Conservation (phyloP, 2,113 vertebrate species). For the Hydropotes inermis region DNA sequence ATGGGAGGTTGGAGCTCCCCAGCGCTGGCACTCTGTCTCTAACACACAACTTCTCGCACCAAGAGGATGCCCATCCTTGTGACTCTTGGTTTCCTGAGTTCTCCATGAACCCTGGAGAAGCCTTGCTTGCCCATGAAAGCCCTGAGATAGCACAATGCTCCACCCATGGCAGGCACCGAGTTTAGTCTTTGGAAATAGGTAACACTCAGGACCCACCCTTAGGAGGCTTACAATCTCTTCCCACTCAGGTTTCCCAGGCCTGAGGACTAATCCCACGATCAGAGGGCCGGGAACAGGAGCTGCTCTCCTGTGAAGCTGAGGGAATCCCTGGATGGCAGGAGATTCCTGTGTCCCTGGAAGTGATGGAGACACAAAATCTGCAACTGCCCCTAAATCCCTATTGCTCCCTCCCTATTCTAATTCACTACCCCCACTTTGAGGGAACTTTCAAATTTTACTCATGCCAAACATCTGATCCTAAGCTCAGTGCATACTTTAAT, state of each 20-base stretch:
- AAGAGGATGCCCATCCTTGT: rapidly evolving
- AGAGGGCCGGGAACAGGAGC: rapidly evolving
- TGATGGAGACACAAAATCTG: neutral
- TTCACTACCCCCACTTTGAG: neutral
- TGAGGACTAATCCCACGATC: too few species aligned
- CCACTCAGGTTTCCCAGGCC: neutral
- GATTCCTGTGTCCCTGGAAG: neutral
- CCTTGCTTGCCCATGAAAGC: neutral
- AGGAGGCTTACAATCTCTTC: neutral
- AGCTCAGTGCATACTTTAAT: neutral
- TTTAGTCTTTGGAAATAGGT: neutral
- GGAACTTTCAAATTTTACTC: neutral
- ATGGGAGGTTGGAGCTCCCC: neutral
- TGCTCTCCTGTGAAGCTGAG: neutral
- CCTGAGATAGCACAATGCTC: neutral
- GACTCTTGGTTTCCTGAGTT: neutral
- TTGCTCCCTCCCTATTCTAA: neutral
- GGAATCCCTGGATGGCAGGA: neutral
- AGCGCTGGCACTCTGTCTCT: neutral
- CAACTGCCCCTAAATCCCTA: too few species aligned
- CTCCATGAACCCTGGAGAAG: neutral
- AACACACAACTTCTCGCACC: neutral
- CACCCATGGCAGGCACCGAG: too few species aligned
- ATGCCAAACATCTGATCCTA: neutral
- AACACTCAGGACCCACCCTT: neutral